Base-by-base conservation (phyloP, 2,113 vertebrate genomes). In the Microtus richardsoni region DNA sequence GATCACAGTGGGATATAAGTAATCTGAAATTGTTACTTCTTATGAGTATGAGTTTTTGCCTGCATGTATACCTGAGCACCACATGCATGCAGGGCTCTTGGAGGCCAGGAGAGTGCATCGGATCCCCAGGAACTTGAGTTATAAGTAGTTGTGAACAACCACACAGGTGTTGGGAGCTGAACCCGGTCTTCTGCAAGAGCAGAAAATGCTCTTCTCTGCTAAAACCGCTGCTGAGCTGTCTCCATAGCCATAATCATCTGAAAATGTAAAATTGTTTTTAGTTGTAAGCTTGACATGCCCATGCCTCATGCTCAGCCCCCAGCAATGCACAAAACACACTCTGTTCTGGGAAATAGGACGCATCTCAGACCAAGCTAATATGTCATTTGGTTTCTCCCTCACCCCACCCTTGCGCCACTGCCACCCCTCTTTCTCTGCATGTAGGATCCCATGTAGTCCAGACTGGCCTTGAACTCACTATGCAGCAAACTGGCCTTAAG, bases 331-430 rank as follows among this genome's bases (percentile, higher is more conserved):
- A 5, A 12, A 36, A 39, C 54, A 39, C 11, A 82, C 9, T 88
- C 3, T 33, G 91, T 89, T 52, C 52, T 85, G 80, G 1, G 70
- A 52, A 68, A 70, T 52, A 13, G 62, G 49, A 75, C 52, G 13
- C 11, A 47, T 92, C 73, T 52, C 26, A 13, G 73, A 92, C 30
- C 70, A 95, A 96, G 49, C 49, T 91, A 80, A 88, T 44, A 44
- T 60, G 10, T 22, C 47, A 7, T 62, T 62, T 89, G 87, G 7
- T 74, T 9, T 24, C 7, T 71, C 21, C 36, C 44, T 14, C 62
- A 41, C 33, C n/a, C 11, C 6, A 58, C 58, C 58, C 58, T 19
- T 21, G 58, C 1, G 19, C 58, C 58, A 58, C 58, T 21, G 19
- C 58, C 66, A 71, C 36, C 36, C n/a, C 16, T 68, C 12, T 71